Base-by-base conservation (phyloP, 2,888 invertebrate genomes). In the Ormyrus labotus region DNA sequence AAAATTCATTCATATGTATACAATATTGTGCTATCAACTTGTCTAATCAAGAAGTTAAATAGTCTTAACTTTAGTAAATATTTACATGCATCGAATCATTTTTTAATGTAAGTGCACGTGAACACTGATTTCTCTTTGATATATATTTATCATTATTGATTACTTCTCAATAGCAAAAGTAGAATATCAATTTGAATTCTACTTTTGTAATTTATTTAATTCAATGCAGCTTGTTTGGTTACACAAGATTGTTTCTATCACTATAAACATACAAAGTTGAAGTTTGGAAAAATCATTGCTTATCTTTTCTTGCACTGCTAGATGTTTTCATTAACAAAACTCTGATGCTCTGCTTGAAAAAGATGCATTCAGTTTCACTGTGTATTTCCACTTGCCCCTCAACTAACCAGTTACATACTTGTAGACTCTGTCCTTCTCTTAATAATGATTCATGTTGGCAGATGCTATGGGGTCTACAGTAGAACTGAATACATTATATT, bases 251-350 rank as follows among this genome's bases (percentile, higher is more conserved):
- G 50, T 64, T 64, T 72, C 5, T 50, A 64, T 57, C 50, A 58
- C 71, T 48, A 78, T 65, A 71, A 65, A 65, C 19, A 51, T 65
- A 70, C 51, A 71, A 48, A 8, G 19, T 51, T 78, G 45, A 77
- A 58, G 57, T 34, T 47, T 55, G 47, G 9, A 8, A 11, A 65
- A 57, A 60, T 58, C 13, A 58, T 58, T 58, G 58, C 19, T 65
- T 78, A 65, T 68, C 53, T n/a, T 53, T 10, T 51, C 45, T 51
- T 60, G 51, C 10, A 65, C 51, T 58, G 45, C 10, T 76, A 53
- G 55, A 13, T 47, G 58, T 6, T 53, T 78, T 77, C n/a, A 51
- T 70, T 67, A 57, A 78, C 64, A 50, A 69, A 34, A 58, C 64
- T 68, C 50, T 60, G 57, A 13, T 34, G 34, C 34, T 34, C 34